Evolutionary conservation across 2,797 vertebrate species (phyloP), one percentile per base, ranked within the genome.

Genomic region (Hyperoplus immaculatus): DNA sequence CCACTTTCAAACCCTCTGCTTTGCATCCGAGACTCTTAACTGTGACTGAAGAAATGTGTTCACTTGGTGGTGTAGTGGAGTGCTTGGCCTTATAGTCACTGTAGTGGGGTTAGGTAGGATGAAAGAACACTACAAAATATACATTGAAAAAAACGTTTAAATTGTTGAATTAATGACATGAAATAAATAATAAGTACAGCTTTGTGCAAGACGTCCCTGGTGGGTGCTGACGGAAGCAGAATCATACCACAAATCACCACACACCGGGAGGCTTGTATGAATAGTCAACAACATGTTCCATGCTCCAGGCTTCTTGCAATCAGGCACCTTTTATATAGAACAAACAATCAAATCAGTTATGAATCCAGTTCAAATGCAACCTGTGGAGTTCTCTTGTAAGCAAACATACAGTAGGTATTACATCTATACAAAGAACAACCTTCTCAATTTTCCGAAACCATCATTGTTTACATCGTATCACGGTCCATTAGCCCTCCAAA

Each of bases 1-100:
- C 81, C 69, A 88, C 83, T 89, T 90, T 87, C 70, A 78, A 75
- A 81, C 15, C 68, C 42, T 80, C 77, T 50, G 69, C 82, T 83
- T 72, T 46, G 42, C 67, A 75, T 82, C 58, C 4, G 10, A 80
- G 78, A 81, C 72, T 75, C 41, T 7, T 29, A 29, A 76, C 82
- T 84, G 77, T 84, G 82, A 84, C 85, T 66, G 67, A 75, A 85
- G 70, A 82, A 78, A 68, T 69, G 42, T 4, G 43, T 72, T 82
- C 59, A 64, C 78, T 77, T 16, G 2, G 36, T 72, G 69, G 41
- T 61, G 64, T 1, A 12, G 36, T 8, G 41, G 59, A 81, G 72
- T 3, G 63, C 62, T 51, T 21, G 29, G 60, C 68, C 43, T 66
- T 49, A 29, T 29, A 46, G 47, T 67, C 50, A 8, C 43, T 45